These are phyloP conservation scores for Tragelaphus scriptus DNA, from an alignment of 2,113 vertebrate species.

Conservation along the genomic window DNA sequence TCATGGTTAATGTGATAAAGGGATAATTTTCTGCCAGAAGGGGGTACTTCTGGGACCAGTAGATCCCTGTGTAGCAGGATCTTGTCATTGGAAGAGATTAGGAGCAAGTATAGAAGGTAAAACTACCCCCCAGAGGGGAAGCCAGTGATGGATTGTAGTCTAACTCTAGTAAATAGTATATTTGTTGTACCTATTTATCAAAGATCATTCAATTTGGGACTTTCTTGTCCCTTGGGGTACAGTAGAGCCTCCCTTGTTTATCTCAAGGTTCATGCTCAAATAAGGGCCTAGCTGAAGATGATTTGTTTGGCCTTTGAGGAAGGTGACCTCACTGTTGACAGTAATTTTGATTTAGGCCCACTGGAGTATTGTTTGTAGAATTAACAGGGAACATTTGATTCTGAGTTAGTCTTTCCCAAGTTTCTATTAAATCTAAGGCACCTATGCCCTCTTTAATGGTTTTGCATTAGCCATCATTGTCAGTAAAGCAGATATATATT, in stretches of 20 bases:
- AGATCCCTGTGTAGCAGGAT: background rate
- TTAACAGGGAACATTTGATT: background rate
- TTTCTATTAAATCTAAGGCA: background rate
- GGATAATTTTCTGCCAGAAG: background rate
- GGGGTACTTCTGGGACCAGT: background rate
- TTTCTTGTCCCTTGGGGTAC: background rate
- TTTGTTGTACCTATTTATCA: background rate
- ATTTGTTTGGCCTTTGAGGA: background rate
- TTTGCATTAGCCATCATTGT: background rate
- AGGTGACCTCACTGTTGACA: background rate
- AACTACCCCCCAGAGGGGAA: background rate
- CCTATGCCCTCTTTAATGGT: background rate
- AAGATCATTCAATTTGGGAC: background rate
- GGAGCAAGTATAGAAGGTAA: background rate
- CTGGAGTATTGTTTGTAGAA: background rate
- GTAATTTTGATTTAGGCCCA: background rate
- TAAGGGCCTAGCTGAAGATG: background rate
- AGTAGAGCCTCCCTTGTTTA: background rate
- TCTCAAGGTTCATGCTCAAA: background rate
- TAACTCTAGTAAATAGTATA: background rate
- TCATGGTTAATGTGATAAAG: background rate
- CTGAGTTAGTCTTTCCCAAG: background rate
- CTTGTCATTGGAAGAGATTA: background rate
- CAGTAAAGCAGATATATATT: background rate
- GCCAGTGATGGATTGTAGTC: background rate